Conservation (phyloP, 2,113 vertebrate genomes). For the Emberiza fucata region DNA sequence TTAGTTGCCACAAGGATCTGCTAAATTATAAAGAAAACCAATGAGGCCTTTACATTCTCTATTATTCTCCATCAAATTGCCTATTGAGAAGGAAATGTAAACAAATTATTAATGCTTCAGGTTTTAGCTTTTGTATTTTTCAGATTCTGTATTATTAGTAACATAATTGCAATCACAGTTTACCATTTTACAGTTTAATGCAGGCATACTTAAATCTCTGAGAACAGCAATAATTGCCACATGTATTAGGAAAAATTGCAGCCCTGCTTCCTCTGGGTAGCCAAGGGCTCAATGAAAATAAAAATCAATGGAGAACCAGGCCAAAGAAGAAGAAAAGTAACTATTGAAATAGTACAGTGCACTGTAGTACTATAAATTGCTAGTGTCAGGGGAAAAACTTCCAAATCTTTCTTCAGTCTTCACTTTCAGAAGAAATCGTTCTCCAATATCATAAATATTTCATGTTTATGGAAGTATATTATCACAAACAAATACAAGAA, state of each 20-base stretch:
- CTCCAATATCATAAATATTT: background rate
- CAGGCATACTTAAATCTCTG: background rate
- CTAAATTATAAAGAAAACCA: background rate
- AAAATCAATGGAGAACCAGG: slow-evolving; percentile 9
- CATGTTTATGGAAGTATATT: background rate
- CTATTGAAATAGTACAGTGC: background rate
- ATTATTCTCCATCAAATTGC: background rate
- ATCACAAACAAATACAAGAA: background rate
- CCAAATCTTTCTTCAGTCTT: background rate
- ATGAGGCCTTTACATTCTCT: background rate
- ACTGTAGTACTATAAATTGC: background rate
- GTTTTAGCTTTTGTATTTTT: background rate
- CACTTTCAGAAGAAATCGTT: background rate
- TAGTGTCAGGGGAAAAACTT: background rate
- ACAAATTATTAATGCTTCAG: background rate
- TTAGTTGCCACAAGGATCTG: background rate
- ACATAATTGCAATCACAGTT: background rate
- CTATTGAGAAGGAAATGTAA: background rate
- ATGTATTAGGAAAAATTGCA: slow-evolving; percentile 7
- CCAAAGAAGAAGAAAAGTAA: slow-evolving; percentile 33
- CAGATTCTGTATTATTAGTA: background rate
- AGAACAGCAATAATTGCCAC: background rate
- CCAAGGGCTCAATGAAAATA: slow-evolving; percentile 11
- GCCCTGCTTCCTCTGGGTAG: background rate
- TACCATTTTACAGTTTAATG: background rate